phyloP scores from a whole-genome alignment of 2,888 invertebrate genomes.

The Diloba caeruleocephala region DNA sequence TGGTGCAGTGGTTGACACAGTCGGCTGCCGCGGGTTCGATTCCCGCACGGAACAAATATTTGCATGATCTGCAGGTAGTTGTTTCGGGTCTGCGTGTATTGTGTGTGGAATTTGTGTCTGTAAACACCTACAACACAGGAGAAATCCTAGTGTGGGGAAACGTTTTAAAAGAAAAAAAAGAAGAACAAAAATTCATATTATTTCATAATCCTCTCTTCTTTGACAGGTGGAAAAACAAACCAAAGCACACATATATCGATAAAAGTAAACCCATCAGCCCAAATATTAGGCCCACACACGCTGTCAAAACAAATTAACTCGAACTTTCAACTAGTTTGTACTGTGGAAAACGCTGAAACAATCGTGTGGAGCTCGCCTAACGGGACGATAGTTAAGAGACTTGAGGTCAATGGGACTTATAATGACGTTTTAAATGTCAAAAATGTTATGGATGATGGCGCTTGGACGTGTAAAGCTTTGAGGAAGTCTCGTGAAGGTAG shows the following conservation, averaged over 20 bases:
- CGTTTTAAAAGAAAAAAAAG: too few relatives aligned
- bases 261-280: constrained; percentile 66
- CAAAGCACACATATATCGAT: constrained; percentile 65
- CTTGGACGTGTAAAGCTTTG: constrained; percentile 72
- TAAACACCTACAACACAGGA: too few relatives aligned
- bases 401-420: constrained; percentile 51
- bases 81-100: too few relatives aligned
- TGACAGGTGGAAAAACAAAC: constrained; percentile 74
- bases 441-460: constrained; percentile 67
- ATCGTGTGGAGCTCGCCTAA: constrained; percentile 69
- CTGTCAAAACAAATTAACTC: constrained; percentile 58
- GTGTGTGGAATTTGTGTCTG: too few relatives aligned
- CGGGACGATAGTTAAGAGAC: constrained; percentile 50
- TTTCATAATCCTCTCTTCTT: not conserved
- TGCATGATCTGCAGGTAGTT: too few relatives aligned
- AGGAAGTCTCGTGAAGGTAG: constrained; percentile 66
- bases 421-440: constrained; percentile 65
- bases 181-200: too few relatives aligned
- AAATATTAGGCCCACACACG: constrained; percentile 74
- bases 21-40: too few relatives aligned
- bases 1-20: too few relatives aligned
- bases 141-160: too few relatives aligned
- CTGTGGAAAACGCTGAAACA: constrained; percentile 65
- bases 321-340: constrained; percentile 67
- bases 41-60: too few relatives aligned